phyloP scores from a whole-genome alignment of 2,888 invertebrate species.

The Parelbella ahira region DNA sequence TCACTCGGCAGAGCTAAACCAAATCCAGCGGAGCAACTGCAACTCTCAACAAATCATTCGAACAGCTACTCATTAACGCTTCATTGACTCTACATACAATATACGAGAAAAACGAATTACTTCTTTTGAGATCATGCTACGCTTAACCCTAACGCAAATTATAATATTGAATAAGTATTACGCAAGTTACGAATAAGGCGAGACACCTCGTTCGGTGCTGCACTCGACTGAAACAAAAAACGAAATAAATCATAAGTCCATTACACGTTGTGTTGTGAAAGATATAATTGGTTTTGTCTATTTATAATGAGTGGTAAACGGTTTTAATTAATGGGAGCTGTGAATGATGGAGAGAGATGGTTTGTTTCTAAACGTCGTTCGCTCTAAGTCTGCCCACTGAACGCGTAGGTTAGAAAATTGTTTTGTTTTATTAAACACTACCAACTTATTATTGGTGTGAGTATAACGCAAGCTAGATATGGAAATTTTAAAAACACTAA shows the following conservation, averaged over 20 bases:
- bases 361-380: slow-evolving; percentile 42
- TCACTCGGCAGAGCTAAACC: too few species aligned
- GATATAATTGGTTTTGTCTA: slow-evolving; percentile 49
- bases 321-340: slow-evolving; percentile 66
- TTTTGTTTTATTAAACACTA: slow-evolving; percentile 3
- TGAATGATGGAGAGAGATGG: slow-evolving; percentile 42
- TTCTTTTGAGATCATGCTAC: too few species aligned
- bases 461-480: too few species aligned
- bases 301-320: slow-evolving; percentile 69
- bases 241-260: slow-evolving; percentile 53
- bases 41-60: too few species aligned
- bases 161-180: too few species aligned
- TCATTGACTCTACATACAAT: too few species aligned
- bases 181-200: not conserved
- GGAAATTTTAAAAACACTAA: too few species aligned
- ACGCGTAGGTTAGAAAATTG: slow-evolving; percentile 45
- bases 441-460: too few species aligned
- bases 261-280: slow-evolving; percentile 35
- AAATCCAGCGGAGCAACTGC: too few species aligned
- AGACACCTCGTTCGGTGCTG: slow-evolving; percentile 6
- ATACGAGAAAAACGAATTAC: too few species aligned
- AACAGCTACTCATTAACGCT: too few species aligned
- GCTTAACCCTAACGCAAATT: too few species aligned
- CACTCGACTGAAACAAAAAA: slow-evolving; percentile 38
- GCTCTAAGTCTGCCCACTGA: slow-evolving; percentile 52